phyloP scores from a whole-genome alignment of 2,888 invertebrate species.

The Catocala fraxini region DNA sequence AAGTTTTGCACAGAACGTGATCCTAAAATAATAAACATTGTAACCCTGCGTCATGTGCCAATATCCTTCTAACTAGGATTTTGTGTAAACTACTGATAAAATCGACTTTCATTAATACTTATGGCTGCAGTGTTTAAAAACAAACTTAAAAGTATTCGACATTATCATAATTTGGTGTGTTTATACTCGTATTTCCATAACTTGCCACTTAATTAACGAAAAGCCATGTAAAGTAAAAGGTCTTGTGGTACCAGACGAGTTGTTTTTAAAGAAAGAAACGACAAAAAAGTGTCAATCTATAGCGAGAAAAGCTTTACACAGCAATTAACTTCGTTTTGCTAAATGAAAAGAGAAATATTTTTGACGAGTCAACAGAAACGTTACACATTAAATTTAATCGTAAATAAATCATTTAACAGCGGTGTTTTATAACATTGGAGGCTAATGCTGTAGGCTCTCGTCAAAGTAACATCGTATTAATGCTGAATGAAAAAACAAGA shows the following conservation, averaged over 20 bases:
- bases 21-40: constrained; percentile 32
- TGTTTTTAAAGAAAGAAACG: constrained; percentile 24
- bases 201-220: constrained; percentile 31
- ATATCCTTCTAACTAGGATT: constrained; percentile 5
- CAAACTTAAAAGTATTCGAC: neutral
- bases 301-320: constrained; percentile 29
- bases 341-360: constrained; percentile 43
- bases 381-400: constrained; percentile 37
- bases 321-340: constrained; percentile 43
- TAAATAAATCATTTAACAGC: constrained; percentile 43
- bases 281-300: constrained; percentile 27
- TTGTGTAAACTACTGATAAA: constrained; percentile 6
- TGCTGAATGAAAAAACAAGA: constrained; percentile 5
- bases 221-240: constrained; percentile 26
- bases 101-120: constrained; percentile 6
- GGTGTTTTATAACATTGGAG: constrained; percentile 5
- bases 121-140: neutral
- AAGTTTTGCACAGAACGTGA: constrained; percentile 18
- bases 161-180: constrained; percentile 1
- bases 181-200: neutral
- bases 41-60: constrained; percentile 16
- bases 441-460: neutral
- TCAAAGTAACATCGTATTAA: constrained; percentile 7
- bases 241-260: constrained; percentile 1
- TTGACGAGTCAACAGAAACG: constrained; percentile 28